Evolutionary conservation across 2,797 vertebrate genomes (phyloP).

Genomic region (Karalla daura): DNA sequence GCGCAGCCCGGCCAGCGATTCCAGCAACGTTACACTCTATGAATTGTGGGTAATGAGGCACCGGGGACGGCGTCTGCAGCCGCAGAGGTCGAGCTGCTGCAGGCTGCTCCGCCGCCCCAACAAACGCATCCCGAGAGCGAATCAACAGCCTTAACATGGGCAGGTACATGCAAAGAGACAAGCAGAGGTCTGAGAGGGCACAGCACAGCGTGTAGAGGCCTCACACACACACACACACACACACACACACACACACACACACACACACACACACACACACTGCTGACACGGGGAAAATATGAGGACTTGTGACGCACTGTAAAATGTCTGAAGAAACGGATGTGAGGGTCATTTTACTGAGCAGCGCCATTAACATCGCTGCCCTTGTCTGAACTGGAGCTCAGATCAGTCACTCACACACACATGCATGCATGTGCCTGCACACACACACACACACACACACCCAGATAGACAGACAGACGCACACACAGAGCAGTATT

Average conservation of each 20-base stretch:
- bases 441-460: constrained; percentile 16
- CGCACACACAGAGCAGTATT: constrained; percentile 24
- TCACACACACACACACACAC: constrained; percentile 17
- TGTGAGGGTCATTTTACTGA: constrained; percentile 78
- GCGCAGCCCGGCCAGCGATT: constrained; percentile 29
- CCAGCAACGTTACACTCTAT: constrained; percentile 55
- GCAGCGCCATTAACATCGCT: constrained; percentile 70
- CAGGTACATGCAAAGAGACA: constrained; percentile 69
- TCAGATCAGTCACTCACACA: constrained; percentile 48
- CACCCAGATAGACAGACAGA: constrained; percentile 7
- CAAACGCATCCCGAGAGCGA: constrained; percentile 57
- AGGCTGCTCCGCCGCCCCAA: constrained; percentile 34
- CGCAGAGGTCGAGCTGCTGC: constrained; percentile 53
- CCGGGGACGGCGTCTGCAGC: constrained; percentile 44
- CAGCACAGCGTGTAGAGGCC: constrained; percentile 57
- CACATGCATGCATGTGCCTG: constrained; percentile 1
- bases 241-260: constrained; percentile 26
- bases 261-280: constrained; percentile 57
- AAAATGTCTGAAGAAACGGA: constrained; percentile 70
- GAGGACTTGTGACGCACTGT: constrained; percentile 56
- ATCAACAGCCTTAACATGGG: constrained; percentile 68
- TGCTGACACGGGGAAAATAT: constrained; percentile 69
- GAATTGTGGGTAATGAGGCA: constrained; percentile 66
- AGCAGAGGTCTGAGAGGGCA: constrained; percentile 54
- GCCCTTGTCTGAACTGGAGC: constrained; percentile 72